Base-by-base conservation (phyloP, 1,140 invertebrate species). In the Helicorthomorpha holstii region DNA sequence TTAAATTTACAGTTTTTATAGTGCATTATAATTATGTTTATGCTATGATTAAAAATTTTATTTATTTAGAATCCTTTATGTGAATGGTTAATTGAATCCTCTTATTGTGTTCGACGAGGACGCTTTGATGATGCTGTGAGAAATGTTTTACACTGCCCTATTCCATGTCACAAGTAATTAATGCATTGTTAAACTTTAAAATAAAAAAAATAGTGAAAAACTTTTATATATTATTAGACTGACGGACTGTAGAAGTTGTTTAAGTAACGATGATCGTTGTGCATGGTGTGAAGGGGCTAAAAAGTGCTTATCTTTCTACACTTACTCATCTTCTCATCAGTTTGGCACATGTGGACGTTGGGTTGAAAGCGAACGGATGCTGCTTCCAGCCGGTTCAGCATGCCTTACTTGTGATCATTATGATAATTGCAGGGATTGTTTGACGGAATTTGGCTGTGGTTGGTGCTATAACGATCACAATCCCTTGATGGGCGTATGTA, bases 271-370 rank as follows among this genome's bases (percentile, higher is more conserved):
- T 41, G 87, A 85, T 3, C 75, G 87, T 49, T 96, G 92, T 67
- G 89, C 92, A 0, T 96, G 91, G 92, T 95, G 91, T 63, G 85
- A 92, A 60, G 82, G 87, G 12, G 23, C 58, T 1, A 63, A 70
- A 56, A 83, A 89, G 61, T 96, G 92, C 64, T 91, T 95, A 63
- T 85, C 86, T 41, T 95, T 95, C 69, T 85, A 85, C 1, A 85
- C 92, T 2, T 95, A 95, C 64, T 92, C 89, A 1, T 89, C 87
- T 52, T 84, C 90, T 59, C 92, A 89, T 69, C 83, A 90, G 58
- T 93, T 89, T 68, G 90, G 90, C 0, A 72, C 86, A 53, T 96
- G 92, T 61, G 75, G 84, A 3, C 84, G 90, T 61, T 95, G 91
- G 90, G 75, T 92, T 38, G 90, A 95, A 68, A 65, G 62, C 56